Evolutionary conservation across 2,888 invertebrate species (phyloP), one percentile per base, ranked within the genome.

Genomic region (Cheilosia urbana): DNA sequence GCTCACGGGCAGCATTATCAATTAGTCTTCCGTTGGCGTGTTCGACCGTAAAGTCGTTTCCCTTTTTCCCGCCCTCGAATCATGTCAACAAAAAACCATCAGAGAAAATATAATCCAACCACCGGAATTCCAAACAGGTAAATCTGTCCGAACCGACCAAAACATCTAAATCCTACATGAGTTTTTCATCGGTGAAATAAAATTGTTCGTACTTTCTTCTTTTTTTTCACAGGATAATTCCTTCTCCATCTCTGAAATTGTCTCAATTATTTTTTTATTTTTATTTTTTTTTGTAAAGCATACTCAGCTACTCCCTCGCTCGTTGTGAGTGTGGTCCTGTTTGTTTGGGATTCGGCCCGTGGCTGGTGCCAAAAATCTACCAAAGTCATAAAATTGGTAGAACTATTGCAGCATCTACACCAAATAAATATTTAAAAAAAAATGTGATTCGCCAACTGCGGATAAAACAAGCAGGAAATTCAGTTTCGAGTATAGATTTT

Each of bases 181-280:
- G 58, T 71, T 79, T 79, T 71, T 79, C 58, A 60, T 66, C 45
- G 37, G 37, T 19, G 27, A 13, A 42, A 34, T 15, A 37, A 17
- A 40, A 30, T 58, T 17, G 49, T 21, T 57, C 37, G 57, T 1
- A 47, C 27, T 21, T 15, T 47, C 4, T n/a, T n/a, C n/a, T 62
- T 24, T n/a, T 4, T 34, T 34, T 49, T 17, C 42, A 27, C 40
- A 55, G 73, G 73, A 73, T 62, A 53, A 55, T 45, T 66, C 77
- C 62, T 40, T 51, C 34, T 17, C n/a, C 57, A 66, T 57, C 76
- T 19, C 66, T 60, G 53, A 62, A 66, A 73, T 73, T 73, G 80
- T 73, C 73, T 68, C 73, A 73, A 80, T 80, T 80, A 80, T 73
- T 73, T 68, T 80, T 55, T 78, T 80, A 80, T 73, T 73, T 68